phyloP scores from a whole-genome alignment of 2,113 vertebrate species.

The Scomber scombrus region DNA sequence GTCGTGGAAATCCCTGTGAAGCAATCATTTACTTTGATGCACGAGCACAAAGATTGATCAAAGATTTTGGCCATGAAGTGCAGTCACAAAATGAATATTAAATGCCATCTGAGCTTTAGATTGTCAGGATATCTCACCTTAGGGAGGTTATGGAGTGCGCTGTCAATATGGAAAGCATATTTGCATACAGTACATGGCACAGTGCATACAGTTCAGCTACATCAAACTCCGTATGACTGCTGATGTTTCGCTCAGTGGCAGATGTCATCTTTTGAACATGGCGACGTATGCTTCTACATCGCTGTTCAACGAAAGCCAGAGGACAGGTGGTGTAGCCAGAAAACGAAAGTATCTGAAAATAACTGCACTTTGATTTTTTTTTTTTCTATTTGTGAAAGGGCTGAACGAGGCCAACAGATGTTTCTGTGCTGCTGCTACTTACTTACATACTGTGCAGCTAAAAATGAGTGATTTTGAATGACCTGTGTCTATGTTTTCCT shows the following conservation, averaged over 20 bases:
- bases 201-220: conserved; percentile 21
- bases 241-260: not conserved
- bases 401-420: not conserved
- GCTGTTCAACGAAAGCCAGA: not conserved
- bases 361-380: not conserved
- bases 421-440: conserved; percentile 3
- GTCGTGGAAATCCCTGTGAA: conserved; percentile 39
- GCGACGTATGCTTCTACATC: not conserved
- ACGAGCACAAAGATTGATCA: conserved; percentile 48
- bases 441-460: not conserved
- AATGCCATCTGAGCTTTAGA: conserved; percentile 37
- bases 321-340: not conserved
- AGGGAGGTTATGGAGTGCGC: conserved; percentile 27
- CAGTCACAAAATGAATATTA: conserved; percentile 47
- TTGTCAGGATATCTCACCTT: conserved; percentile 19
- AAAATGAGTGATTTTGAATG: conserved; percentile 35
- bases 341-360: conserved; percentile 32
- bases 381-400: not conserved
- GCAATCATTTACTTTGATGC: conserved; percentile 60
- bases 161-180: conserved; percentile 28
- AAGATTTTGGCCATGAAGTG: conserved; percentile 27
- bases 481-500: conserved; percentile 37
- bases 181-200: not conserved
- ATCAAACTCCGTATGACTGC: conserved; percentile 21
- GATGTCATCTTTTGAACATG: conserved; percentile 18